These are phyloP conservation scores for Alligator sinensis DNA, from an alignment of 2,113 vertebrate species.

Conservation along the genomic window DNA sequence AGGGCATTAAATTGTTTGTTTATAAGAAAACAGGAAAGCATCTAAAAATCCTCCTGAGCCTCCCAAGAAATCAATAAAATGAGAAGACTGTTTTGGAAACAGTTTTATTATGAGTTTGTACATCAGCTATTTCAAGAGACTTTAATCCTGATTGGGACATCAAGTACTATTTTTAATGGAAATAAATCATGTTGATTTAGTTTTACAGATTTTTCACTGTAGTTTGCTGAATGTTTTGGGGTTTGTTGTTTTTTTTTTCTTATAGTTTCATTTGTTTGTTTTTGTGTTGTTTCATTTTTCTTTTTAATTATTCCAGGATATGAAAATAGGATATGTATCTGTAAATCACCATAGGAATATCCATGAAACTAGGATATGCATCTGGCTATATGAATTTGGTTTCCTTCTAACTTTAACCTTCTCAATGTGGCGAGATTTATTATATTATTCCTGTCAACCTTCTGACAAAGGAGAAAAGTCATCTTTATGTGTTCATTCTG, in stretches of 20 bases:
- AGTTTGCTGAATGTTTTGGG: background rate
- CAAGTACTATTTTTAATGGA: background rate
- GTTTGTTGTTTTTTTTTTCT: background rate
- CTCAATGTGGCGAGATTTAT: background rate
- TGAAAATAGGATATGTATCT: too few relatives aligned
- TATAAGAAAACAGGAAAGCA: background rate
- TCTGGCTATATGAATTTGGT: background rate
- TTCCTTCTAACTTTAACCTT: background rate
- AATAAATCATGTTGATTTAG: background rate
- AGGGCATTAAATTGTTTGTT: background rate
- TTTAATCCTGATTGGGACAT: background rate
- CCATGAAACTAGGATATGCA: background rate
- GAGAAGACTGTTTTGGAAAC: background rate
- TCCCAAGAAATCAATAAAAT: background rate
- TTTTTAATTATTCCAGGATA: background rate
- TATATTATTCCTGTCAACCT: background rate
- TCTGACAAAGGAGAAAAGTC: background rate
- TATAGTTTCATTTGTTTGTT: background rate
- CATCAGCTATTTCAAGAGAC: background rate
- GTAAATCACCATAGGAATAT: too few relatives aligned
- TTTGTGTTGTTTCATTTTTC: background rate
- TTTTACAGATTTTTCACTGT: background rate
- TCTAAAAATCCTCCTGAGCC: background rate
- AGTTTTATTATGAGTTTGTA: background rate
- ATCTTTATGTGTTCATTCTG: background rate